phyloP scores from a whole-genome alignment of 2,888 invertebrate species.

The Artemia sinica region DNA sequence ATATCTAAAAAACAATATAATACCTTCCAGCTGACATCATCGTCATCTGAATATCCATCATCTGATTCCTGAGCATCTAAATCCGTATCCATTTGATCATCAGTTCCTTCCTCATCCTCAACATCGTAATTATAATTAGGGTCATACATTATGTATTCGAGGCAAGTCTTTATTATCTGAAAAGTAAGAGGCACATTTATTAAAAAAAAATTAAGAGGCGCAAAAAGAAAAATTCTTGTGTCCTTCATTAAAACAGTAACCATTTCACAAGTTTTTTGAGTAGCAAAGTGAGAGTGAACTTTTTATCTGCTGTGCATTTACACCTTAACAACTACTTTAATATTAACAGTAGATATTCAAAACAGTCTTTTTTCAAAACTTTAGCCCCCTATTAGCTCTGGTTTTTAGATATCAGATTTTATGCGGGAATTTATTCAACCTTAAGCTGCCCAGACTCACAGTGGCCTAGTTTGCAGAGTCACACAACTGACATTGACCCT shows the following conservation, averaged over 20 bases:
- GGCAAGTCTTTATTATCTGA: slow-evolving; percentile 49
- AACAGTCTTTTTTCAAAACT: too few relatives aligned
- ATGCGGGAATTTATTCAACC: too few relatives aligned
- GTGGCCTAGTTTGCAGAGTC: too few relatives aligned
- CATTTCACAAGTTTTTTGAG: background rate
- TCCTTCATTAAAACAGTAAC: background rate
- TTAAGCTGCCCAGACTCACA: too few relatives aligned
- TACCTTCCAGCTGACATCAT: slow-evolving; percentile 70
- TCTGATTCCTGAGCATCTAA: slow-evolving; percentile 47
- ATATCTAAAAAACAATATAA: too few relatives aligned
- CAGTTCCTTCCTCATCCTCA: slow-evolving; percentile 49
- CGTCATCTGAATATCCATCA: slow-evolving; percentile 96
- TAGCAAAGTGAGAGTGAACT: too few relatives aligned
- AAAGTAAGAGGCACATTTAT: slow-evolving; percentile 41
- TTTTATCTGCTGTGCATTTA: too few relatives aligned
- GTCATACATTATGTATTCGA: slow-evolving; percentile 84
- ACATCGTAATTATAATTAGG: slow-evolving; percentile 97
- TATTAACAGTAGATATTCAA: too few relatives aligned
- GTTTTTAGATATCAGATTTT: too few relatives aligned
- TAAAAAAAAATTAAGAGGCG: slow-evolving; percentile 18
- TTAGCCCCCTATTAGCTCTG: too few relatives aligned
- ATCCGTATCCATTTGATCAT: slow-evolving; percentile 32
- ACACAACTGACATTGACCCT: too few relatives aligned
- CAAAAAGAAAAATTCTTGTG: background rate
- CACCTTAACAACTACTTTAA: too few relatives aligned